Evolutionary conservation across 2,113 vertebrate genomes (phyloP), one percentile per base, ranked within the genome.

Genomic region (Hippocampus mohnikei): DNA sequence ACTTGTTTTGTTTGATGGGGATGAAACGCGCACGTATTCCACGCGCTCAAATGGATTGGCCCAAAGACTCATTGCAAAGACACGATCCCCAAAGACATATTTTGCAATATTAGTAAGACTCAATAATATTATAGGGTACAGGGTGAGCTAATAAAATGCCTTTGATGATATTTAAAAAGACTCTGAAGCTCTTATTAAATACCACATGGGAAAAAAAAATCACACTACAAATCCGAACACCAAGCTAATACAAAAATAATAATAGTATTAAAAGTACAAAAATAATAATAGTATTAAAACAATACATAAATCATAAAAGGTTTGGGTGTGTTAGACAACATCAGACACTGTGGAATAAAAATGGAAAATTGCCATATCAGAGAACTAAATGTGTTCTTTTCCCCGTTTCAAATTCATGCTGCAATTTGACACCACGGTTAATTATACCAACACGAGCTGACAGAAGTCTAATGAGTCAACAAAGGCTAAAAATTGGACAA

Each of bases 21-120:
- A 74, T 72, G 56, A 62, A 79, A 74, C 75, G 67, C 59, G 58
- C 71, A 37, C 10, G 10, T 42, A 29, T 65, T 75, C 65, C 71
- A 59, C 5, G 1, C 1, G 1, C 13, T 3, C 3, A 48, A 15
- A 20, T 50, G 5, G 20, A 16, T 16, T 50, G 46, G 15, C 46
- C 15, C 18, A 18, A 4, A 7, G 13, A 52, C 50, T 21, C 3
- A 7, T 53, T 10, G 52, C 15, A 53, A 53, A 53, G 52, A 52
- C 2, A 21, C 0, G 20, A n/a, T 1, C 50, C 3, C 0, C 16
- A 37, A 48, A 48, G 50, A 21, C 52, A 23, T 55, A 1, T 15
- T 53, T 55, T 55, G 21, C 10, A 13, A 58, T 27, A 58, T 13
- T 27, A 58, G 3, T 58, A 13, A n/a, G 12, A 27, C 23, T n/a